phyloP scores from a whole-genome alignment of 2,888 invertebrate genomes.

The Volucella inflata region DNA sequence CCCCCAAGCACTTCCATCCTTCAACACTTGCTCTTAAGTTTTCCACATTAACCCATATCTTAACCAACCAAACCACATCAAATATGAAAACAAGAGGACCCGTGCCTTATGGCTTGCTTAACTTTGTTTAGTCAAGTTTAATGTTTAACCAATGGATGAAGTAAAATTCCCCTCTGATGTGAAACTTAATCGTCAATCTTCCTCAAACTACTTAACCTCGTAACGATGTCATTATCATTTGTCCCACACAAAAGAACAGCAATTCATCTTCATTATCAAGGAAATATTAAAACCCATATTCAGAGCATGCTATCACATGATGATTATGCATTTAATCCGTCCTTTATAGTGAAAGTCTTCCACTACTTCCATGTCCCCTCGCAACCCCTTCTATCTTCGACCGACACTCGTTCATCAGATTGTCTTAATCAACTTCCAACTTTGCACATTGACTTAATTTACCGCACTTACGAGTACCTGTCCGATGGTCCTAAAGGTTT shows the following conservation, averaged over 20 bases:
- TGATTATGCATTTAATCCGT: constrained; percentile 48
- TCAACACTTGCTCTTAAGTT: too few relatives aligned
- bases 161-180: too few relatives aligned
- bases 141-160: too few relatives aligned
- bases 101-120: too few relatives aligned
- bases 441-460: constrained; percentile 61
- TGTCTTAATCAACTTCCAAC: constrained; percentile 58
- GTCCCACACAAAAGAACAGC: not conserved
- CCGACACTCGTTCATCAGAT: constrained; percentile 32
- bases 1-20: too few relatives aligned
- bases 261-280: constrained; percentile 43
- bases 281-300: constrained; percentile 41
- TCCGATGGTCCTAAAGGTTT: constrained; percentile 35
- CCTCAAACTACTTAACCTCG: not conserved
- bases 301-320: constrained; percentile 31
- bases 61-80: too few relatives aligned
- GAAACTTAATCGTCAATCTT: too few relatives aligned
- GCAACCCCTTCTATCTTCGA: not conserved
- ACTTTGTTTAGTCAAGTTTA: too few relatives aligned
- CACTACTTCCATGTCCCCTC: too few relatives aligned
- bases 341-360: not conserved
- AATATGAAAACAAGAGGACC: too few relatives aligned
- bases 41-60: too few relatives aligned
- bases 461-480: constrained; percentile 53
- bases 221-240: not conserved